These are phyloP conservation scores for Lordiphosa collinella DNA, from an alignment of 1,140 invertebrate species.

Conservation along the genomic window DNA sequence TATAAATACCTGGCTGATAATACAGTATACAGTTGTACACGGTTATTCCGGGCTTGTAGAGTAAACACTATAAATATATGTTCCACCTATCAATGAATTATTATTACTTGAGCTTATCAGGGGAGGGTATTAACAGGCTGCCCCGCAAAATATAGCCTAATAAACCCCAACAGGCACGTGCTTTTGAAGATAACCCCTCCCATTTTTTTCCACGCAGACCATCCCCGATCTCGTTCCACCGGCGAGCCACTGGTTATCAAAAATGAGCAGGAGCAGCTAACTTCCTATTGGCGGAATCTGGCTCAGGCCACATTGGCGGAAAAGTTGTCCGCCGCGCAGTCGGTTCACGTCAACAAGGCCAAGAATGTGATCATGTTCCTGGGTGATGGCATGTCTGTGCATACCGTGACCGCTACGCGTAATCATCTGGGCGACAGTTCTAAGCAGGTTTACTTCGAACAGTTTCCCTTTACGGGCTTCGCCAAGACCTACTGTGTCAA, in stretches of 20 bases:
- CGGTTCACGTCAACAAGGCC: conserved; percentile 78
- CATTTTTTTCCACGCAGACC: conserved; percentile 23
- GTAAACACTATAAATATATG: too few relatives aligned
- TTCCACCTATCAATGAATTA: too few relatives aligned
- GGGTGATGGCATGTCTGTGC: conserved; percentile 90
- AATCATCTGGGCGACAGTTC: conserved; percentile 86
- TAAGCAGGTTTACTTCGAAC: conserved; percentile 85
- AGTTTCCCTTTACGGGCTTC: conserved; percentile 86
- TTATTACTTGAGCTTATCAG: too few relatives aligned
- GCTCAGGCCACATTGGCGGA: conserved; percentile 55
- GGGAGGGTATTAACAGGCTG: too few relatives aligned
- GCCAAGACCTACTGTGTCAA: conserved; percentile 91
- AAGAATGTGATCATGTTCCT: conserved; percentile 89
- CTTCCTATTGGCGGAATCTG: conserved; percentile 62
- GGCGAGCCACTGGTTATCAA: conserved; percentile 24
- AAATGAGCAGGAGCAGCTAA: conserved; percentile 44
- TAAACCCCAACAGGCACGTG: too few relatives aligned
- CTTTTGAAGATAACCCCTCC: background rate
- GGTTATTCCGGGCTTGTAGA: too few relatives aligned
- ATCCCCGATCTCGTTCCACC: conserved; percentile 31
- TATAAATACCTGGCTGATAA: too few relatives aligned
- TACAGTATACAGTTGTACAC: too few relatives aligned
- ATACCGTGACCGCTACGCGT: conserved; percentile 86
- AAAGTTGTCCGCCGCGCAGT: conserved; percentile 66
- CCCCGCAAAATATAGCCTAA: too few relatives aligned